Conservation (phyloP, 2,888 invertebrate genomes). For the Branchipolynoe longqiensis region DNA sequence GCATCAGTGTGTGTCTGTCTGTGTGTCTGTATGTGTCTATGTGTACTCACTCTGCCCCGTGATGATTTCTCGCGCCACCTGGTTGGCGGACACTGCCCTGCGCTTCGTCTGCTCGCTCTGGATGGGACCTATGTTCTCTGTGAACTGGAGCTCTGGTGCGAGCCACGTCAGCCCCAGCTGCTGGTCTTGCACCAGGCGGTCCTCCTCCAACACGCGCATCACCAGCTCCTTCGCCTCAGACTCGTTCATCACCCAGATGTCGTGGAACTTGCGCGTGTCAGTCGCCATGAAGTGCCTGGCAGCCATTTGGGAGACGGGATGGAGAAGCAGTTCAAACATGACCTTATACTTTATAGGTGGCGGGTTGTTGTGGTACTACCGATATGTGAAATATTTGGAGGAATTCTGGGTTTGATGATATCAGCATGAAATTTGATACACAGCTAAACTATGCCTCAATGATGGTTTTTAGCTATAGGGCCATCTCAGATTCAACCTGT, state of each 20-base stretch:
- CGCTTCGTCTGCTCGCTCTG: slow-evolving; percentile 69
- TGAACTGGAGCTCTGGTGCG: slow-evolving; percentile 70
- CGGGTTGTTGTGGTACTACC: no score
- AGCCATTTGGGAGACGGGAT: slow-evolving; percentile 24
- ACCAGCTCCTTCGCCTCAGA: slow-evolving; percentile 79
- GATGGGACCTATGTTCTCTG: slow-evolving; percentile 80
- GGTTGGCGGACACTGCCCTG: slow-evolving; percentile 74
- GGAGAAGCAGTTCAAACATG: not conserved
- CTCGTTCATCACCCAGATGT: slow-evolving; percentile 82
- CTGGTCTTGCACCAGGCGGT: slow-evolving; percentile 79
- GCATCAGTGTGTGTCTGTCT: no score
- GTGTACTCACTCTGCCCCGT: no score
- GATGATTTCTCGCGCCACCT: slow-evolving; percentile 77
- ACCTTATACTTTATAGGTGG: no score
- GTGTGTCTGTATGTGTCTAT: no score
- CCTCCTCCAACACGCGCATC: slow-evolving; percentile 76
- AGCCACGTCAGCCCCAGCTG: slow-evolving; percentile 80
- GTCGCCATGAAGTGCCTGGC: slow-evolving; percentile 81
- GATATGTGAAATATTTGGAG: no score
- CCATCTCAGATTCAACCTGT: no score
- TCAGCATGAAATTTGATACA: no score
- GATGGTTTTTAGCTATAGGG: no score
- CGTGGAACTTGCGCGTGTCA: slow-evolving; percentile 80
- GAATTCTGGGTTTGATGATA: no score
- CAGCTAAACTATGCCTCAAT: no score